Evolutionary conservation across 2,113 vertebrate species (phyloP), one percentile per base, ranked within the genome.

Genomic region (Circaetus cinerascens): DNA sequence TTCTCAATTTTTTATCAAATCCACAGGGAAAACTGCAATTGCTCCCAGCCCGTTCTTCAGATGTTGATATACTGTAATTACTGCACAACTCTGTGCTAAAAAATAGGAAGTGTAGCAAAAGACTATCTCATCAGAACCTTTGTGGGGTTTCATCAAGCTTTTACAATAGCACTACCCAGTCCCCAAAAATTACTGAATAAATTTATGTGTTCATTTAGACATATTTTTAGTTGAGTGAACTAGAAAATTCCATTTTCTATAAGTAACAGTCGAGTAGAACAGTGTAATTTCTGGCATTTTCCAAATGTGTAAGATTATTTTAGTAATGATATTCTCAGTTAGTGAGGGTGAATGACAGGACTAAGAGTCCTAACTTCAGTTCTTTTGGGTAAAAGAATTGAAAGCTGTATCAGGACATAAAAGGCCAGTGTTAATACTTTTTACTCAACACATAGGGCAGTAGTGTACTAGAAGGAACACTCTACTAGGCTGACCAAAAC

Each of bases 21-120:
- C 92, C 85, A 68, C 83, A 46, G 92, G 92, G 97, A 95, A 87
- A 93, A 93, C 41, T 66, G 51, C 88, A 88, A 92, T 93, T 73
- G 45, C 36, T 95, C 86, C n/a, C 72, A 95, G 75, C 40, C 82
- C 1, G 0, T 77, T 97, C 84, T 69, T 97, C 74, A 88, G 95
- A 94, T 86, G 62, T 74, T 95, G 87, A 96, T 96, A 93, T 85
- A 84, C 63, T 95, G 45, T 89, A 96, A 97, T 97, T 95, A 96
- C 88, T 74, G 68, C 77, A 90, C 72, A 93, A 76, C 34, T 79
- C 83, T 63, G 36, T 78, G 86, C 81, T 95, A 81, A 92, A 93
- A 90, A 73, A 82, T 86, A 67, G 25, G 22, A 72, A 80, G 15
- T 64, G n/a, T 43, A 67, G 46, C 32, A 71, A 80, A 93, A 93